A percentile compares a stretch with the other conserved stretches of the same genome.
These are phyloP conservation scores for Nebria brevicollis DNA, from an alignment of 2,888 invertebrate genomes.

Conservation along the genomic window DNA sequence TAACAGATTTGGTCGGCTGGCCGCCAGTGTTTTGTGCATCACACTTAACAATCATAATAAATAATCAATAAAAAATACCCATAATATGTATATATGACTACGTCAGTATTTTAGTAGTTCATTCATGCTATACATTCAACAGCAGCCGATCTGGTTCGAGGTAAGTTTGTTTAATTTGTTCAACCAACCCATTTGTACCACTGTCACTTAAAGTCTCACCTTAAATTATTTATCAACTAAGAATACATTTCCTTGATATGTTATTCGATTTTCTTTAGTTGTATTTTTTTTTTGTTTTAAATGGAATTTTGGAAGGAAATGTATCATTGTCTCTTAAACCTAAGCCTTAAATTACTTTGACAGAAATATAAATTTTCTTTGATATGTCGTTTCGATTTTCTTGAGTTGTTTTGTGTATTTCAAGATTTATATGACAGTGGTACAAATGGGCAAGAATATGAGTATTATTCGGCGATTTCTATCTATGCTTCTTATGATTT, in stretches of 20 bases:
- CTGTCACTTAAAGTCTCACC: background rate
- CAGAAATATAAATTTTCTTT: background rate
- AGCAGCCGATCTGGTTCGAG: background rate
- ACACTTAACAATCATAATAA: constrained; percentile 39
- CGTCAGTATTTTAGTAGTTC: background rate
- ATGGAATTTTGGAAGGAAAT: background rate
- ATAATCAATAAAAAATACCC: constrained; percentile 36
- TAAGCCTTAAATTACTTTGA: background rate
- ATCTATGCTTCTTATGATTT: background rate
- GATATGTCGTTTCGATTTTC: background rate
- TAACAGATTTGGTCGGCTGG: constrained; percentile 45
- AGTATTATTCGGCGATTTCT: background rate
- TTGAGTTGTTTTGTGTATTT: background rate
- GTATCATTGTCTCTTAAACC: background rate
- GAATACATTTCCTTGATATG: background rate
- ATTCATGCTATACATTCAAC: background rate
- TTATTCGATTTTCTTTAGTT: background rate
- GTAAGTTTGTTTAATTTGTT: background rate
- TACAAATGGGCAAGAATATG: background rate
- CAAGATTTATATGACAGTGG: background rate
- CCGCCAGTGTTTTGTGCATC: constrained; percentile 30
- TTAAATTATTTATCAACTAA: background rate
- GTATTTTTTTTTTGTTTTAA: background rate
- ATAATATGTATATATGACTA: background rate
- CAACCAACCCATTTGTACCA: background rate